phyloP scores from a whole-genome alignment of 1,140 invertebrate genomes.

The Whitmania pigra region DNA sequence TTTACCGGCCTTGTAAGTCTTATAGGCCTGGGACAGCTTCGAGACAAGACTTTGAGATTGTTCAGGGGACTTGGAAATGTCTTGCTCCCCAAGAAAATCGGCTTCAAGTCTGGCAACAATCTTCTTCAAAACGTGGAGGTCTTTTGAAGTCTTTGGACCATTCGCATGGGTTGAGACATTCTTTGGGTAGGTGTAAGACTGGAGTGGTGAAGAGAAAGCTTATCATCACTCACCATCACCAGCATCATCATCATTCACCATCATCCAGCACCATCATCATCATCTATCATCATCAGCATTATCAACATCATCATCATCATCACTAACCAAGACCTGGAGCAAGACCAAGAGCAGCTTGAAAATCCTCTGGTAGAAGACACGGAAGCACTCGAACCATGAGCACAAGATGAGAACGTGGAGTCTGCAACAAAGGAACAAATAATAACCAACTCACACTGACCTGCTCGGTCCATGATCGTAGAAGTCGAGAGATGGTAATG shows the following conservation, averaged over 20 bases:
- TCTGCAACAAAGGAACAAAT: neutral
- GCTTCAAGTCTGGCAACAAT: neutral
- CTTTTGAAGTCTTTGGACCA: neutral
- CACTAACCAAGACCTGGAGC: neutral
- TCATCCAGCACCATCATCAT: too few species aligned
- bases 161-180: neutral
- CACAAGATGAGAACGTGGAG: neutral
- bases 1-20: too few species aligned
- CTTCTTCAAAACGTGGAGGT: neutral
- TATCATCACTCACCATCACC: too few species aligned
- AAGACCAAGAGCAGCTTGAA: neutral
- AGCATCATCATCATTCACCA: neutral
- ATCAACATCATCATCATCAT: neutral
- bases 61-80: neutral
- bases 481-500: too few species aligned
- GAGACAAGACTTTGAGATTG: neutral
- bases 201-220: neutral
- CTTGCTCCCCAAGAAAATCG: neutral
- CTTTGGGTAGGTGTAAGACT: neutral
- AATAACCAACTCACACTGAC: too few species aligned
- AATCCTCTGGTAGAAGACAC: neutral
- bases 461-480: too few species aligned
- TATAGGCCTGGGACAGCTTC: too few species aligned
- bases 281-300: too few species aligned
- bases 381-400: slow-evolving; percentile 10